Evolutionary conservation across 2,888 invertebrate species (phyloP).

Genomic region (Trissoscelio sp.): DNA sequence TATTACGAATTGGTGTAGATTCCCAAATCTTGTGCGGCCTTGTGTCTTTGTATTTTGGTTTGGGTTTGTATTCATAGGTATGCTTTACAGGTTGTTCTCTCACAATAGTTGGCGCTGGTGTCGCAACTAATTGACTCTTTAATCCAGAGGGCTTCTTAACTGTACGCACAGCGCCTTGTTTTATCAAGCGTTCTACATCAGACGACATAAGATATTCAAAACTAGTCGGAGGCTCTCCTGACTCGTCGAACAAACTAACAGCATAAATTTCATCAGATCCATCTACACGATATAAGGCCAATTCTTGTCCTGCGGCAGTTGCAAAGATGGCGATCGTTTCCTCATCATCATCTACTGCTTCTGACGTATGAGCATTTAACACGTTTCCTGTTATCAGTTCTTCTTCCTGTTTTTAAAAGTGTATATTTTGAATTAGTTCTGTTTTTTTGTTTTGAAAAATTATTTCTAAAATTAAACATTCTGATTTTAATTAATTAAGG

Average conservation of each 20-base stretch:
- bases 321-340: slow-evolving; percentile 82
- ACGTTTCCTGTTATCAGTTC: slow-evolving; percentile 13
- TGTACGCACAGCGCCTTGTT: slow-evolving; percentile 81
- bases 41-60: slow-evolving; percentile 45
- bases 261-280: slow-evolving; percentile 82
- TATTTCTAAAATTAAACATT: too few species aligned
- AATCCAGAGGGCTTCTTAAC: slow-evolving; percentile 81
- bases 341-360: slow-evolving; percentile 69
- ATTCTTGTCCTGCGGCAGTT: slow-evolving; percentile 80
- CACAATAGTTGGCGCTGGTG: slow-evolving; percentile 33
- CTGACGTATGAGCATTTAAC: slow-evolving; percentile 12
- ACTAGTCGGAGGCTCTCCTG: slow-evolving; percentile 80
- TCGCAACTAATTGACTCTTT: slow-evolving; percentile 75
- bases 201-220: slow-evolving; percentile 81
- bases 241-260: slow-evolving; percentile 81
- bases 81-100: slow-evolving; percentile 36
- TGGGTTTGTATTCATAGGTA: slow-evolving; percentile 9
- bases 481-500: too few species aligned
- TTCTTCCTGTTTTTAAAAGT: slow-evolving; percentile 20
- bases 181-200: slow-evolving; percentile 81
- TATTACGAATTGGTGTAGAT: slow-evolving; percentile 1
- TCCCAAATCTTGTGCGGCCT: slow-evolving; percentile 52
- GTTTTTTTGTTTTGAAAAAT: too few species aligned
- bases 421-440: too few species aligned
- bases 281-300: slow-evolving; percentile 81